Conservation (phyloP, 2,888 invertebrate genomes). For the Branchellion lobata region DNA sequence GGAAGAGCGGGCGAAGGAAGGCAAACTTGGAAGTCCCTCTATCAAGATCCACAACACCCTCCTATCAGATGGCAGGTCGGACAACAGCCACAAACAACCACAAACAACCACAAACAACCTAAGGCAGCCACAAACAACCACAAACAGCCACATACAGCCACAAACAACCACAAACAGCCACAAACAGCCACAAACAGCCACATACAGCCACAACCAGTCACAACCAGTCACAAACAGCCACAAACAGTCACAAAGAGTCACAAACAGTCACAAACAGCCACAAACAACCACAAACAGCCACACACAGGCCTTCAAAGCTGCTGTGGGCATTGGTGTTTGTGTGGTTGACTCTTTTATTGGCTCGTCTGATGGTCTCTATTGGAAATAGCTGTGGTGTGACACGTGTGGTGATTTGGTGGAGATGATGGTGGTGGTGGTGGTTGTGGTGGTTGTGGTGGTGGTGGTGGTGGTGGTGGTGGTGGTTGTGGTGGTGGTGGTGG, state of each 20-base stretch:
- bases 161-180: not conserved
- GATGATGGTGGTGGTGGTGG: slow-evolving; percentile 89
- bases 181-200: not conserved
- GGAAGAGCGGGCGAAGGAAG: too few relatives aligned
- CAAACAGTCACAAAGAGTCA: not conserved
- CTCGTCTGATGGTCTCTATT: too few relatives aligned
- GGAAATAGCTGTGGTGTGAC: too few relatives aligned
- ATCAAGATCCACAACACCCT: too few relatives aligned
- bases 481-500: too few relatives aligned
- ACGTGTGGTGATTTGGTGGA: slow-evolving; percentile 76
- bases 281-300: not conserved
- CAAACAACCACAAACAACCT: not conserved
- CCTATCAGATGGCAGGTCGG: too few relatives aligned
- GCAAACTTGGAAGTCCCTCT: too few relatives aligned
- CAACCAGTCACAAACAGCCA: not conserved
- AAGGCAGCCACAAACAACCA: not conserved
- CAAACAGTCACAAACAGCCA: not conserved
- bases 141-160: too few relatives aligned
- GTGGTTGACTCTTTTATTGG: too few relatives aligned
- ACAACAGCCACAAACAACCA: not conserved
- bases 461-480: too few relatives aligned
- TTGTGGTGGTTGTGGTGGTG: too few relatives aligned
- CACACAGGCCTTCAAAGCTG: not conserved
- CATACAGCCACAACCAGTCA: not conserved
- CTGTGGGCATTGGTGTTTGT: too few relatives aligned